Evolutionary conservation across 2,113 vertebrate genomes (phyloP).

Genomic region (Sinocyclocheilus grahami): DNA sequence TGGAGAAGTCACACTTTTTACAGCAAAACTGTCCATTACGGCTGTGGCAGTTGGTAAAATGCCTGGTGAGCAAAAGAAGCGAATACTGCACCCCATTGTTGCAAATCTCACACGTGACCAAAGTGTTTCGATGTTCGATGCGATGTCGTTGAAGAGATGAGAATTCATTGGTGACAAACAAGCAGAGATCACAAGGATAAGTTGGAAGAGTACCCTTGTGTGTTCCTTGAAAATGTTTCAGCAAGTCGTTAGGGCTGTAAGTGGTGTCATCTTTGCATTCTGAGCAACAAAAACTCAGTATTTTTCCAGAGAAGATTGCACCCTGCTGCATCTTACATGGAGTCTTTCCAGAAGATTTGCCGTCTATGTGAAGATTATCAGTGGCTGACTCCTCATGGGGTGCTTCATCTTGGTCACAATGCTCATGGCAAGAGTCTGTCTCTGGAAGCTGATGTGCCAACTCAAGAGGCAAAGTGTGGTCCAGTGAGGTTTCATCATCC

Average conservation of each 20-base stretch:
- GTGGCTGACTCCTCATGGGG: conserved; percentile 57
- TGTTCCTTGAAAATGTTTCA: conserved; percentile 90
- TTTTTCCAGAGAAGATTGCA: conserved; percentile 87
- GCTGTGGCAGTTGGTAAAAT: conserved; percentile 91
- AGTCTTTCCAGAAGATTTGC: conserved; percentile 75
- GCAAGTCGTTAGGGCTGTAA: conserved; percentile 95
- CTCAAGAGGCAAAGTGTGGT: conserved; percentile 66
- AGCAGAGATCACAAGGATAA: conserved; percentile 96
- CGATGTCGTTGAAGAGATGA: conserved; percentile 91
- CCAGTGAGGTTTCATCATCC: conserved; percentile 63
- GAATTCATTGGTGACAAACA: conserved; percentile 91
- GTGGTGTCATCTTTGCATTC: conserved; percentile 85
- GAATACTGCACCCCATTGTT: conserved; percentile 86
- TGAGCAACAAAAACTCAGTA: conserved; percentile 90
- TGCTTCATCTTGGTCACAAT: conserved; percentile 61
- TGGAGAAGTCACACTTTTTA: conserved; percentile 92
- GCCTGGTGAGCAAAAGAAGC: conserved; percentile 57
- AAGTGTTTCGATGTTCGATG: conserved; percentile 88
- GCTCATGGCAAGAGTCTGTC: conserved; percentile 49
- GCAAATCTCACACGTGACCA: conserved; percentile 96
- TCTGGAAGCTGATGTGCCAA: conserved; percentile 59
- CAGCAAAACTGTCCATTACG: conserved; percentile 89
- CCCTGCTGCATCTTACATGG: conserved; percentile 76
- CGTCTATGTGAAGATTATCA: conserved; percentile 61
- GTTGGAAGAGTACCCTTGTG: conserved; percentile 89